Evolutionary conservation across 1,140 invertebrate genomes (phyloP).

Genomic region (Archivesica marissinica): DNA sequence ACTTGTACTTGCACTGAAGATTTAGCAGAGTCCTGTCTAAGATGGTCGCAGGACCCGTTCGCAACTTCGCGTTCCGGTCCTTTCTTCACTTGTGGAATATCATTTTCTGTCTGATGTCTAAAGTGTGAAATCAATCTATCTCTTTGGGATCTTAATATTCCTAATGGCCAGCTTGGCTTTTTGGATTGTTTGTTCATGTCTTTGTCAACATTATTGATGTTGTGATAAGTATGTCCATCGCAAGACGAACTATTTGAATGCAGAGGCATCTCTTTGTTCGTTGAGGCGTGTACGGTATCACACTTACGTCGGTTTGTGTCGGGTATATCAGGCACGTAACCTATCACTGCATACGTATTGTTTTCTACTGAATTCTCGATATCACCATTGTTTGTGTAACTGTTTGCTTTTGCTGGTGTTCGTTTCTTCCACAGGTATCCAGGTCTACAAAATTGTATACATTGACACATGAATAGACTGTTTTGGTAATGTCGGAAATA

Average conservation of each 20-base stretch:
- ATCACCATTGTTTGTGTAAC: not conserved
- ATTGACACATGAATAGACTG: too few species aligned
- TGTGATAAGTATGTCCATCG: not conserved
- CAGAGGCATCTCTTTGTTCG: not conserved
- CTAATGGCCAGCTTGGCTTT: not conserved
- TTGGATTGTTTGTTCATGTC: not conserved
- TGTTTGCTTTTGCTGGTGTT: not conserved
- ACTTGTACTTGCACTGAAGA: constrained; percentile 1
- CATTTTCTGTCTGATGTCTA: constrained; percentile 10
- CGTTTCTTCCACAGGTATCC: not conserved
- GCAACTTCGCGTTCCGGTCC: not conserved
- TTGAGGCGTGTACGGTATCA: constrained; percentile 18
- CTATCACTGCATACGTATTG: constrained; percentile 21
- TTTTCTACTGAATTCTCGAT: constrained; percentile 19
- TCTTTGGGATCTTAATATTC: not conserved
- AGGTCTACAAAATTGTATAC: too few species aligned
- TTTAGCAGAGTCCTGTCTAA: not conserved
- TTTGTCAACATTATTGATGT: not conserved
- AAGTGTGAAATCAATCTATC: constrained; percentile 9
- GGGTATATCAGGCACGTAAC: not conserved
- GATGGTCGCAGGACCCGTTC: not conserved
- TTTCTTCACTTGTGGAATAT: not conserved
- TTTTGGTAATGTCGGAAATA: too few species aligned
- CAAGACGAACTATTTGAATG: not conserved
- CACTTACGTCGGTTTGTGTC: not conserved